phyloP scores from a whole-genome alignment of 2,113 vertebrate genomes.

The Sebastes fasciatus region DNA sequence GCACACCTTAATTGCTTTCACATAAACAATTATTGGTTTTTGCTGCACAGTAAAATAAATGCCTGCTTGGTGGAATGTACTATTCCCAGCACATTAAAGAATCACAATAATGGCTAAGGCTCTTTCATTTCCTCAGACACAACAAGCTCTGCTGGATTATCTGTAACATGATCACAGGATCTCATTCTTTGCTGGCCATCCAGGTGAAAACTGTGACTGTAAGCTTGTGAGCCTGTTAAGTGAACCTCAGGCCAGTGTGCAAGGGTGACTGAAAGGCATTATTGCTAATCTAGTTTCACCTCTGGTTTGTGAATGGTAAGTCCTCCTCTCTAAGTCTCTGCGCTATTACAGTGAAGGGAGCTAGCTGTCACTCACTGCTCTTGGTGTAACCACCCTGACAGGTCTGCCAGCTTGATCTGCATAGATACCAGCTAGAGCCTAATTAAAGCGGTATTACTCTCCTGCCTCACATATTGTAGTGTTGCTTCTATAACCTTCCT shows the following conservation, averaged over 20 bases:
- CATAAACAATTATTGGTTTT: conserved; percentile 10
- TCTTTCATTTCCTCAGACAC: conserved; percentile 30
- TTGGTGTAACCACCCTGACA: conserved; percentile 33
- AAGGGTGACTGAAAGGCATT: conserved; percentile 43
- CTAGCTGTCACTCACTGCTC: conserved; percentile 40
- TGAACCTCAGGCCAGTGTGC: conserved; percentile 18
- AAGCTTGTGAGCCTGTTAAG: conserved; percentile 25
- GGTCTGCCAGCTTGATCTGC: conserved; percentile 38
- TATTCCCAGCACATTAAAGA: conserved; percentile 25
- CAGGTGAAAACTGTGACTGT: conserved; percentile 28
- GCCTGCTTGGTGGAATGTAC: background rate
- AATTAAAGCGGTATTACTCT: conserved; percentile 54
- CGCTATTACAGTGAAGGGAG: conserved; percentile 9
- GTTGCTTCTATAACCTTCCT: conserved; percentile 38
- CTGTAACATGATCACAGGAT: conserved; percentile 12
- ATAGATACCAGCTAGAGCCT: conserved; percentile 38
- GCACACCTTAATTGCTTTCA: conserved; percentile 43
- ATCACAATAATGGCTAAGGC: background rate
- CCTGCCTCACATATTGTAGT: conserved; percentile 25
- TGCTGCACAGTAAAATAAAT: conserved; percentile 19
- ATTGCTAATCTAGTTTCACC: conserved; percentile 38
- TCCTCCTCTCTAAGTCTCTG: conserved; percentile 12
- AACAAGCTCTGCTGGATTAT: conserved; percentile 34
- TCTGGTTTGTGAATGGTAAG: conserved; percentile 29
- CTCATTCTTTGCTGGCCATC: conserved; percentile 29